Conservation (phyloP, 2,888 invertebrate genomes). For the Carabus problematicus region DNA sequence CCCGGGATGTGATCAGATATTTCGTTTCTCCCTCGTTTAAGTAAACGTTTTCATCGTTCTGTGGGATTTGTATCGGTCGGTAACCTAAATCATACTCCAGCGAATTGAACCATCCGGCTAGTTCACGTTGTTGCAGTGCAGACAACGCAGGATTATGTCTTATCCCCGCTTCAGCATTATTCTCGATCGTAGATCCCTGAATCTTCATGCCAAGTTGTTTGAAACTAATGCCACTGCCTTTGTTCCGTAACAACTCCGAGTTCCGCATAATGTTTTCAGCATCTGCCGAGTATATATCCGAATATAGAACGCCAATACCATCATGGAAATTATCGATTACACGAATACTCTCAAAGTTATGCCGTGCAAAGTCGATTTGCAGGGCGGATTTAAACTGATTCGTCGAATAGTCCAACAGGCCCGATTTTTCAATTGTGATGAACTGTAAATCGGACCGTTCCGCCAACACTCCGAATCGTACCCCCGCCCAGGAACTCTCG, state of each 20-base stretch:
- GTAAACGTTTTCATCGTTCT: constrained; percentile 67
- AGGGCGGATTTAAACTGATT: constrained; percentile 87
- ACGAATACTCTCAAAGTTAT: constrained; percentile 81
- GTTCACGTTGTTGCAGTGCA: constrained; percentile 84
- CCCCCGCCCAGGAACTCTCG: constrained; percentile 92
- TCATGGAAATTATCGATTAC: constrained; percentile 88
- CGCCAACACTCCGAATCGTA: constrained; percentile 87
- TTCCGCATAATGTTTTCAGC: constrained; percentile 82
- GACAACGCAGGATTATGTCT: constrained; percentile 90
- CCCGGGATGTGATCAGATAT: constrained; percentile 78
- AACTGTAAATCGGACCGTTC: constrained; percentile 87
- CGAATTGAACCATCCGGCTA: constrained; percentile 89
- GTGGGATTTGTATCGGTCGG: constrained; percentile 76
- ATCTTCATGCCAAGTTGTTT: constrained; percentile 87
- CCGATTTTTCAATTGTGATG: constrained; percentile 89
- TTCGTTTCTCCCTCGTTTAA: constrained; percentile 78
- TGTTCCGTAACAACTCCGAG: constrained; percentile 84
- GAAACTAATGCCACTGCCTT: constrained; percentile 88
- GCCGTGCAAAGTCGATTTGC: constrained; percentile 85
- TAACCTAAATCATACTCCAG: constrained; percentile 74
- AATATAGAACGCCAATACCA: constrained; percentile 92
- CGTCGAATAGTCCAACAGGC: constrained; percentile 90
- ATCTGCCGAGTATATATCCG: constrained; percentile 89
- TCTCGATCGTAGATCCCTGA: constrained; percentile 78
- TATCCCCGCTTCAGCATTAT: constrained; percentile 87